phyloP scores from a whole-genome alignment of 2,113 vertebrate genomes.

The Bos javanicus region DNA sequence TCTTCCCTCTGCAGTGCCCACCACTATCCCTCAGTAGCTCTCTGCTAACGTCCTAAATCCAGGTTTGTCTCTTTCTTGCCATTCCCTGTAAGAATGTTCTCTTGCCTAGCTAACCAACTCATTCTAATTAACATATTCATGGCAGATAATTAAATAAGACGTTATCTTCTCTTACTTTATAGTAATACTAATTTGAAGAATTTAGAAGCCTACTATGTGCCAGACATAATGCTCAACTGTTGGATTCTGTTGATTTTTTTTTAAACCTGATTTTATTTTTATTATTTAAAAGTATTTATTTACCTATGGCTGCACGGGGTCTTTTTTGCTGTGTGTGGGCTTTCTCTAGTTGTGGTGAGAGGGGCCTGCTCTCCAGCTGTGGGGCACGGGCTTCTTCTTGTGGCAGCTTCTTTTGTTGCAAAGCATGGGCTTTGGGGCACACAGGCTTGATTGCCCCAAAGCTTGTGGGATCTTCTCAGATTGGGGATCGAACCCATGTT shows the following conservation, averaged over 20 bases:
- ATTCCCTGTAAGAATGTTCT: background rate
- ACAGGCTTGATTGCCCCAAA: background rate
- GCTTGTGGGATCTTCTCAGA: background rate
- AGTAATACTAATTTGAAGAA: background rate
- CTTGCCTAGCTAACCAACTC: background rate
- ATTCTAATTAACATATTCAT: background rate
- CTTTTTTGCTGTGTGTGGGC: background rate
- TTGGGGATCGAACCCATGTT: rapidly evolving
- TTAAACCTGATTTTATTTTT: background rate
- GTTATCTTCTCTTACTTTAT: background rate
- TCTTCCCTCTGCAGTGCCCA: background rate
- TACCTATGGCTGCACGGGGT: background rate
- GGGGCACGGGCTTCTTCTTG: background rate
- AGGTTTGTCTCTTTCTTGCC: background rate
- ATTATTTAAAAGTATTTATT: background rate
- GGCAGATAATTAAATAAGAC: background rate
- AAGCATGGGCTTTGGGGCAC: background rate
- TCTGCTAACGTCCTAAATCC: background rate
- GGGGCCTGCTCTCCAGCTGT: background rate
- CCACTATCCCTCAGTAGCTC: background rate
- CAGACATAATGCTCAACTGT: background rate
- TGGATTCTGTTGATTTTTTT: background rate
- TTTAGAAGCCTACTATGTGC: background rate
- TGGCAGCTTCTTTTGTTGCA: rapidly evolving
- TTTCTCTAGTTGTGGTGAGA: background rate